phyloP scores from a whole-genome alignment of 2,797 vertebrate species.

The Odontamblyopus lacepedii region DNA sequence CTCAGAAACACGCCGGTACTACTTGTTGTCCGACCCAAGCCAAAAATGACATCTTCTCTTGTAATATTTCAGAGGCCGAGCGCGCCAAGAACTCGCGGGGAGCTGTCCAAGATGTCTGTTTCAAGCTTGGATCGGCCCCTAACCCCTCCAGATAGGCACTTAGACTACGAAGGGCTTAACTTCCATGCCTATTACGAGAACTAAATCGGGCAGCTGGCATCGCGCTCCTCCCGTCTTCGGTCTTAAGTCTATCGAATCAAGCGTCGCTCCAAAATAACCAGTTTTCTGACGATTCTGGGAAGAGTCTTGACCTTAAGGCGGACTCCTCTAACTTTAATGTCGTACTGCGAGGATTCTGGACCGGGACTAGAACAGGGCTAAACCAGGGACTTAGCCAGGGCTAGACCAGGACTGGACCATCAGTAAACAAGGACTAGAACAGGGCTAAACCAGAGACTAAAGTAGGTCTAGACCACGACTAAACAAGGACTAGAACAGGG shows the following conservation, averaged over 20 bases:
- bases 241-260: constrained; percentile 29
- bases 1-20: constrained; percentile 18
- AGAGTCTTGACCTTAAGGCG: constrained; percentile 18
- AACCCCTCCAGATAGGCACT: constrained; percentile 53
- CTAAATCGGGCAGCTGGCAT: constrained; percentile 32
- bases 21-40: constrained; percentile 21
- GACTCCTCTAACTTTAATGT: constrained; percentile 26
- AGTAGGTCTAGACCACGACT: too few species aligned
- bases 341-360: too few species aligned
- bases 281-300: constrained; percentile 11
- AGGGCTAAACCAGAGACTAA: too few species aligned
- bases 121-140: constrained; percentile 2
- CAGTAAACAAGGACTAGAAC: too few species aligned
- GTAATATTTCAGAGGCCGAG: constrained; percentile 31
- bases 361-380: too few species aligned
- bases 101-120: constrained; percentile 40
- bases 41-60: constrained; percentile 45
- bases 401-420: too few species aligned
- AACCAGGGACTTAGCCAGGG: too few species aligned
- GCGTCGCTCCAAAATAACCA: constrained; percentile 27
- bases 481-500: too few species aligned
- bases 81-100: constrained; percentile 29
- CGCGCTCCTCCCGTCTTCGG: constrained; percentile 22
- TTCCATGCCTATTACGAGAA: constrained; percentile 43
- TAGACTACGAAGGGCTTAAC: constrained; percentile 44